Base-by-base conservation (phyloP, 2,888 invertebrate species). In the Gryllus longicercus region DNA sequence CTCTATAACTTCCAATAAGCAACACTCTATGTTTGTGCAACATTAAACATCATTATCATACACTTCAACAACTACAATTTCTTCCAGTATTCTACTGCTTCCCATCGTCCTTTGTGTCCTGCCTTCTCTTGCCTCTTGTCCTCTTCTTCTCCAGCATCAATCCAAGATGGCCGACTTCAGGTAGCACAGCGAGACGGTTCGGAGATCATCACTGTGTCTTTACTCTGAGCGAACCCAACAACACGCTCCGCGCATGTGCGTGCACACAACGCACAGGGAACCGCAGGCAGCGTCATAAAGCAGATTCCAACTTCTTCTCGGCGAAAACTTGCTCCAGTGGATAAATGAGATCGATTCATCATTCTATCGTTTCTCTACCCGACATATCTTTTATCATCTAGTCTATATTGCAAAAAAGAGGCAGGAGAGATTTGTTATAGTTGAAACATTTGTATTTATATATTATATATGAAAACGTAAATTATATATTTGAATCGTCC, bases 1-100 rank as follows among this genome's bases (percentile, higher is more conserved):
- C 63, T 63, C 63, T 63, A 63, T 63, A 63, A 63, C n/a, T 63
- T 63, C 63, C 63, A 63, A 63, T 63, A 63, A 63, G 63, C 63
- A 63, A 63, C 63, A 63, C 63, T 63, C 63, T 63, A 63, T 63
- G 63, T 63, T n/a, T 63, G 63, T 63, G 63, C 63, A 63, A 63
- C 63, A 63, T 63, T 63, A 18, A 63, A 63, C 63, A 63, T 63
- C 14, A 63, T 63, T 63, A 63, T 63, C 63, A 63, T 63, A 63
- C 63, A 63, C 14, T 63, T 63, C 63, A 63, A 63, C 63, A 63
- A 63, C 63, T 63, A 63, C 63, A n/a, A 63, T 63, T 18, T 63
- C n/a, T 63, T 63, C 63, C n/a, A n/a, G 14, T 63, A 63, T 18
- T 18, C 63, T 63, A 63, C 63, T n/a, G n/a, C 63, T 63, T 63